Conservation (phyloP, 2,888 invertebrate genomes). For the Ferdinandea cuprea region DNA sequence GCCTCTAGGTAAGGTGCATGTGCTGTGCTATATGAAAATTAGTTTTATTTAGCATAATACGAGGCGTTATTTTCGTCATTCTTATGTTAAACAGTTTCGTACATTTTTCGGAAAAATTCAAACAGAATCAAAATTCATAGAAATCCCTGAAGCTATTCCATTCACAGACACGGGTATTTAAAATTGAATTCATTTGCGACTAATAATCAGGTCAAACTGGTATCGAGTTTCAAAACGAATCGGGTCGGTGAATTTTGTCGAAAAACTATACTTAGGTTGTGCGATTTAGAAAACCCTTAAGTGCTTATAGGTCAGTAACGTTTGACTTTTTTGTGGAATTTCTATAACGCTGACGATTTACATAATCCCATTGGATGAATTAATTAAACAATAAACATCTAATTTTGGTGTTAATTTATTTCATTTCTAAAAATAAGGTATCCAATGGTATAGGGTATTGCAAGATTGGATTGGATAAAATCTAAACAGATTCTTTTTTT, state of each 20-base stretch:
- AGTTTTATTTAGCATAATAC: neutral
- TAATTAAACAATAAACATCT: slow-evolving; percentile 9
- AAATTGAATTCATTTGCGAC: too few relatives aligned
- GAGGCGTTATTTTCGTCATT: neutral
- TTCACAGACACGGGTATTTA: too few relatives aligned
- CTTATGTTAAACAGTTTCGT: neutral
- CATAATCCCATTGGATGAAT: slow-evolving; percentile 31
- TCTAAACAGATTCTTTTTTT: too few relatives aligned
- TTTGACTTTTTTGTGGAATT: slow-evolving; percentile 14
- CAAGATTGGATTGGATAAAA: too few relatives aligned
- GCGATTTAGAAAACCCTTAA: neutral
- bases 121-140: neutral
- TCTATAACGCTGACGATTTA: slow-evolving; percentile 6
- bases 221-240: neutral
- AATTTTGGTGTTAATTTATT: slow-evolving; percentile 10
- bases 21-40: neutral
- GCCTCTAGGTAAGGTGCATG: neutral
- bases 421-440: too few relatives aligned
- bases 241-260: neutral
- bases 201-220: neutral
- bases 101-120: neutral
- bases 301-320: slow-evolving; percentile 1
- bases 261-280: neutral
- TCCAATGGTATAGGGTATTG: too few relatives aligned
- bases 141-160: too few relatives aligned